phyloP scores from a whole-genome alignment of 2,888 invertebrate genomes.

The Ashinkailepas kermadecensis region DNA sequence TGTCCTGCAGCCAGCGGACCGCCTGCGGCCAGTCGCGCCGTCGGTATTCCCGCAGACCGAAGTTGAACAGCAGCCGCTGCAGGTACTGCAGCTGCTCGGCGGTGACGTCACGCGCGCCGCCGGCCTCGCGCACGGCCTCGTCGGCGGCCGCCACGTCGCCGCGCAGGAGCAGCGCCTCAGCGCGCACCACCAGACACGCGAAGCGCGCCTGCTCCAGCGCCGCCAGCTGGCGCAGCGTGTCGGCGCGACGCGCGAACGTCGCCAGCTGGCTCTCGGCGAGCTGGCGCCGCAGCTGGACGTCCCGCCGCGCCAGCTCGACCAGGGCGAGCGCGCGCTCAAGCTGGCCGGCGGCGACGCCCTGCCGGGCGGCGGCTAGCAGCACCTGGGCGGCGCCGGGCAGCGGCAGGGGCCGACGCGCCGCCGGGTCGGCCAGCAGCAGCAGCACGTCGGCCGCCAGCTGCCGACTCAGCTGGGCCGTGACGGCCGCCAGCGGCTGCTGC shows the following conservation, averaged over 20 bases:
- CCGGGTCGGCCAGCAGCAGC: not conserved
- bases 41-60: not conserved
- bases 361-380: not conserved
- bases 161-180: conserved; percentile 3
- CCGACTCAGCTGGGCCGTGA: not conserved
- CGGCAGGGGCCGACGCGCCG: not conserved
- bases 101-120: conserved; percentile 7
- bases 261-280: conserved; percentile 5
- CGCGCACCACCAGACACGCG: conserved; percentile 10
- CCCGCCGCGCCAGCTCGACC: not conserved
- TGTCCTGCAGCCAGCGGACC: not conserved
- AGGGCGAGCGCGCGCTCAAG: not conserved
- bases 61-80: conserved; percentile 8
- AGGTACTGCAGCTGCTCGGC: conserved; percentile 11
- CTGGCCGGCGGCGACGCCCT: not conserved
- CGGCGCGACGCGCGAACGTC: conserved; percentile 4
- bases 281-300: not conserved
- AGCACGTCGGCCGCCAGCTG: conserved; percentile 9
- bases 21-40: not conserved
- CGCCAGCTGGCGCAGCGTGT: conserved; percentile 6
- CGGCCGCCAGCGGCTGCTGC: not conserved
- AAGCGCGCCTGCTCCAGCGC: conserved; percentile 9
- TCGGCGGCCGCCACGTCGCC: not conserved
- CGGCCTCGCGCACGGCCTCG: conserved; percentile 1
- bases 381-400: not conserved